Evolutionary conservation across 2,888 invertebrate species (phyloP).

Genomic region (Stenoptilia bipunctidactyla): DNA sequence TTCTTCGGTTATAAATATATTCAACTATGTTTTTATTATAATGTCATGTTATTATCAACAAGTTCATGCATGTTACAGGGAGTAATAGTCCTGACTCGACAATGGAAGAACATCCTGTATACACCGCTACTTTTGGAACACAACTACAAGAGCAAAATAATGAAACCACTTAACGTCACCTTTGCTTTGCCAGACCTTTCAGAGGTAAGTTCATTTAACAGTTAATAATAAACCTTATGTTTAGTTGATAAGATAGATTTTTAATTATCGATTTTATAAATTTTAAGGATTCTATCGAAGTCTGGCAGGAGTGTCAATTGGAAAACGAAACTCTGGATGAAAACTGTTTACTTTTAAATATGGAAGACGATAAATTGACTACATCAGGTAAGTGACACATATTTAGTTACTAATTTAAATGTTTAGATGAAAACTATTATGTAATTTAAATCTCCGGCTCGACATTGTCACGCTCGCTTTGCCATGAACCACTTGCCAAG

Average conservation of each 20-base stretch:
- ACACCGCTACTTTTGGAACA: constrained; percentile 92
- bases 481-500: too few relatives aligned
- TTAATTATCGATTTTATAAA: neutral
- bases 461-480: too few relatives aligned
- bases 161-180: constrained; percentile 88
- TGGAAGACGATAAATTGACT: constrained; percentile 50
- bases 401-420: too few relatives aligned
- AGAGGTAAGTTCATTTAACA: constrained; percentile 71
- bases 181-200: constrained; percentile 88
- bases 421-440: too few relatives aligned
- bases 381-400: constrained; percentile 32
- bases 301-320: constrained; percentile 55
- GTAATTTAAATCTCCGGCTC: too few relatives aligned
- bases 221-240: neutral
- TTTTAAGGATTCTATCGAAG: constrained; percentile 53
- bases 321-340: constrained; percentile 57
- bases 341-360: constrained; percentile 55
- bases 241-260: neutral
- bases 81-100: constrained; percentile 94
- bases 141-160: constrained; percentile 86
- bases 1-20: too few relatives aligned
- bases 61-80: constrained; percentile 73
- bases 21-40: too few relatives aligned
- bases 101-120: constrained; percentile 97
- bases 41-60: too few relatives aligned